Base-by-base conservation (phyloP, 2,888 invertebrate species). In the Pyrgus malvae region DNA sequence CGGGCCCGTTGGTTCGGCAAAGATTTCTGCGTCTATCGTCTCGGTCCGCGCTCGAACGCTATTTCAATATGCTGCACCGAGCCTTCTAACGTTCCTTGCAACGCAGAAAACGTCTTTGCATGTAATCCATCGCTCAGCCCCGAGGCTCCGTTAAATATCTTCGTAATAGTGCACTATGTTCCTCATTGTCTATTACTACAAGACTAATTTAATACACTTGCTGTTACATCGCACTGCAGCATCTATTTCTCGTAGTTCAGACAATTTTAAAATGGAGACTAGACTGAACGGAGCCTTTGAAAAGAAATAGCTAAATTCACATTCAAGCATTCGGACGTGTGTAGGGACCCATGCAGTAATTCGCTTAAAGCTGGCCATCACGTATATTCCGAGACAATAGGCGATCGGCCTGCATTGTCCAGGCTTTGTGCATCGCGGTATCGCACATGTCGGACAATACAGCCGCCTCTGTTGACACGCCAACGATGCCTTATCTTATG, bases 321-420 rank as follows among this genome's bases (percentile, higher is more conserved):
- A 51, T 51, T 44, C 9, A 33, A 14, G 33, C 42, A 42, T 50
- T 51, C 33, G 25, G 41, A 50, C 42, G 50, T 51, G 50, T 51
- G 42, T 35, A 42, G 50, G 21, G 35, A 42, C 23, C 42, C 50
- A 25, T 42, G 67, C 67, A 70, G 70, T 77, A 74, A 80, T 78
- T 79, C 75, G 71, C 75, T 75, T 77, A 73, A 73, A 77, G 68
- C 63, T 63, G 68, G 67, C 76, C 50, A 44, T 51, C 50, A 70
- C 76, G 76, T 81, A 76, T 76, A 74, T 74, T 70, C 72, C 71
- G 75, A 83, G 77, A 87, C 85, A 87, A 88, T 83, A 68, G 78
- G 64, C 69, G 66, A 68, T 64, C 60, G 64, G 68, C 69, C 67
- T 72, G 75, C 76, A 83, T 79, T 83, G 84, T 85, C 74, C 77